phyloP scores from a whole-genome alignment of 2,797 vertebrate genomes.

The Poeciliopsis gracilis region DNA sequence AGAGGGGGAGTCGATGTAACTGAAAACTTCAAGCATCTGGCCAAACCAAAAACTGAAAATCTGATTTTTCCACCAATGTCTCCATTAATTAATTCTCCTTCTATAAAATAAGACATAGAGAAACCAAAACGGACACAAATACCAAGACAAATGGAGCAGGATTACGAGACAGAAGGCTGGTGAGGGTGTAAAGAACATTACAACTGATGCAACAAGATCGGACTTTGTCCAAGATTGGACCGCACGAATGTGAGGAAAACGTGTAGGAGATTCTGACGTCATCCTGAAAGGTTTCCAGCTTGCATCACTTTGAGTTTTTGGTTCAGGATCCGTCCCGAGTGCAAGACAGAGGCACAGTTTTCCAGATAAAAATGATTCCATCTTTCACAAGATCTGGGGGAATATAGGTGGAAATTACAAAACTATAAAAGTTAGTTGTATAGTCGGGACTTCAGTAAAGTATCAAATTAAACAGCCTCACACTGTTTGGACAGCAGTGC shows the following conservation, averaged over 20 bases:
- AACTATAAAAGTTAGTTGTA: neutral
- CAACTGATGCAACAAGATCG: conserved; percentile 27
- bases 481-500: neutral
- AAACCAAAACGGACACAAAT: conserved; percentile 38
- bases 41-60: conserved; percentile 13
- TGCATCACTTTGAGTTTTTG: neutral
- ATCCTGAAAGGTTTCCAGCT: conserved; percentile 19
- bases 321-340: neutral
- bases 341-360: neutral
- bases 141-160: conserved; percentile 28
- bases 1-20: conserved; percentile 27
- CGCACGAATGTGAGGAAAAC: conserved; percentile 11
- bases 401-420: neutral
- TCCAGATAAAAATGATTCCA: neutral
- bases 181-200: conserved; percentile 11
- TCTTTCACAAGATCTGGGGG: neutral
- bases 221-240: conserved; percentile 28
- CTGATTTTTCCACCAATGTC: conserved; percentile 49
- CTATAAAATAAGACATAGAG: conserved; percentile 26
- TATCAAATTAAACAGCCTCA: neutral
- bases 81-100: conserved; percentile 21
- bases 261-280: conserved; percentile 50
- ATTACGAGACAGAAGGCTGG: neutral
- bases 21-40: conserved; percentile 31
- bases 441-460: neutral